A percentile compares a stretch with the other conserved stretches of the same genome.
These are phyloP conservation scores for Cuniculus paca DNA, from an alignment of 2,797 vertebrate species.

Conservation along the genomic window DNA sequence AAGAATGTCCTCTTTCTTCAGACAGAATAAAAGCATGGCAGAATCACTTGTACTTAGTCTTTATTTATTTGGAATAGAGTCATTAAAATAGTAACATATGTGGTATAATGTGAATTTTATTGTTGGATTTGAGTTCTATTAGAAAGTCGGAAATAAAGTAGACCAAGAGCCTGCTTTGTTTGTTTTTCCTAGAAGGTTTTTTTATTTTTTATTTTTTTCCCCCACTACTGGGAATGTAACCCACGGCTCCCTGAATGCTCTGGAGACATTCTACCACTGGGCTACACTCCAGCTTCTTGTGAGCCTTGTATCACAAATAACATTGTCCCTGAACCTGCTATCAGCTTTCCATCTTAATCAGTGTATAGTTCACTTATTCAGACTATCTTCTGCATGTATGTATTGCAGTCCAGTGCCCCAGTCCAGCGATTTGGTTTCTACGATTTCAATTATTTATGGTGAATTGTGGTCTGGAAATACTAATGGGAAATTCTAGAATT, in stretches of 20 bases:
- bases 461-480: not conserved
- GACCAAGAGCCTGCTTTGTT: not conserved
- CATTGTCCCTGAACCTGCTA: not conserved
- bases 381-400: not conserved
- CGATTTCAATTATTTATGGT: not conserved
- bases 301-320: not conserved
- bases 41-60: not conserved
- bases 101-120: not conserved
- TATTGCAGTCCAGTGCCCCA: fast-evolving
- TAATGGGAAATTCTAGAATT: not conserved
- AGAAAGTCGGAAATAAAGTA: not conserved
- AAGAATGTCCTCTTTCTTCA: not conserved
- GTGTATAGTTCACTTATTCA: not conserved
- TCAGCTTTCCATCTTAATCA: not conserved
- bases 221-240: not conserved
- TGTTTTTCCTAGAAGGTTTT: not conserved
- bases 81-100: not conserved
- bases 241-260: not conserved
- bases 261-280: not conserved
- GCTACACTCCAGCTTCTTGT: not conserved
- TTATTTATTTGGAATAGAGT: not conserved
- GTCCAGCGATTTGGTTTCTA: too few relatives aligned
- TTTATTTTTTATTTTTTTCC: too few relatives aligned
- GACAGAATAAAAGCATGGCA: not conserved
- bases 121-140: not conserved